phyloP scores from a whole-genome alignment of 2,888 invertebrate species.

The Marasmarcha lunaedactyla region DNA sequence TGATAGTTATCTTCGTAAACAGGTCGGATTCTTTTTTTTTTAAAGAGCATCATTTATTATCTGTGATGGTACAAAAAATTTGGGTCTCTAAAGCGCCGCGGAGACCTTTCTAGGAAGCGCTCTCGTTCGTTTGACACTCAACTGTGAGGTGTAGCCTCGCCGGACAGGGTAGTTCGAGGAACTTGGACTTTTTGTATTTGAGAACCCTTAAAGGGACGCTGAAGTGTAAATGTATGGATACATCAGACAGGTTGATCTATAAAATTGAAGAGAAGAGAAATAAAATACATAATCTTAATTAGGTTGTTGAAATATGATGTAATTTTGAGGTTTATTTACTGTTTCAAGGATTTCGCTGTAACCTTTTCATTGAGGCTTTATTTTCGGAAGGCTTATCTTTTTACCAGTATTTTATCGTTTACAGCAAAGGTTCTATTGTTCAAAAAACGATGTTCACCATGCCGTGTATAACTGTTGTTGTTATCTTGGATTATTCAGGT shows the following conservation, averaged over 20 bases:
- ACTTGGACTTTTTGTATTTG: slow-evolving; percentile 29
- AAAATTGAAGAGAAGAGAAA: slow-evolving; percentile 18
- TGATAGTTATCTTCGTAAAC: slow-evolving; percentile 64
- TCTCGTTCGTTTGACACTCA: slow-evolving; percentile 62
- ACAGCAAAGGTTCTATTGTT: slow-evolving; percentile 17
- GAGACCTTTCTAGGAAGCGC: slow-evolving; percentile 61
- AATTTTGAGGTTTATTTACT: no score
- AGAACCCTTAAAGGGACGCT: slow-evolving; percentile 33
- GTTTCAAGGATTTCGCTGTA: no score
- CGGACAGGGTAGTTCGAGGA: slow-evolving; percentile 43
- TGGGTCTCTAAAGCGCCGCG: slow-evolving; percentile 62
- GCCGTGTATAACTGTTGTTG: slow-evolving; percentile 26
- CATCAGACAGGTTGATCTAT: no score
- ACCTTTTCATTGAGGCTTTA: no score
- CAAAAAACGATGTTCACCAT: slow-evolving; percentile 22
- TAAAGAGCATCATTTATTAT: slow-evolving; percentile 66
- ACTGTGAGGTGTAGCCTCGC: slow-evolving; percentile 57
- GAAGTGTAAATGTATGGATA: slow-evolving; percentile 46
- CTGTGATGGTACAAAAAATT: slow-evolving; percentile 60
- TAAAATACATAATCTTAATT: slow-evolving; percentile 20
- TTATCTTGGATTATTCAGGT: slow-evolving; percentile 35
- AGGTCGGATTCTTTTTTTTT: slow-evolving; percentile 67
- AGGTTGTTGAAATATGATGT: no score
- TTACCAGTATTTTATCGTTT: slow-evolving; percentile 19
- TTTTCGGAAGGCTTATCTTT: slow-evolving; percentile 14